Base-by-base conservation (phyloP, 2,888 invertebrate species). In the Meganola albula region DNA sequence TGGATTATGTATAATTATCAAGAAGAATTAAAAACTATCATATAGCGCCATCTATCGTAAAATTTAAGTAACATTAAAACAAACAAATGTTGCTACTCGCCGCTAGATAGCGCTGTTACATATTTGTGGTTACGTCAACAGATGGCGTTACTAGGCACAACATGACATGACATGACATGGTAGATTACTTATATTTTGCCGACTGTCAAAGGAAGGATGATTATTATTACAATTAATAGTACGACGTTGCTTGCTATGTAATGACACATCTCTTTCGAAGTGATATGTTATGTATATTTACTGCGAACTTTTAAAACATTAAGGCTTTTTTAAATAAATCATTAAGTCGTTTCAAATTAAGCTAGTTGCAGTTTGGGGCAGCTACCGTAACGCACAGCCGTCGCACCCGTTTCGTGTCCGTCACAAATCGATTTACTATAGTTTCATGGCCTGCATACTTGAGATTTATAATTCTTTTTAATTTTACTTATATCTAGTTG, bases 361-460 rank as follows among this genome's bases (percentile, higher is more conserved):
- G 4, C 6, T 16, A 5, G 6, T 6, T 5, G 4, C 16, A 5
- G 4, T 16, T 16, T 5, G 16, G 56, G 41, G 48, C 52, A 41
- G 44, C 18, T 28, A 60, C 59, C 72, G 67, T 71, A 67, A 66
- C 63, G 65, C 63, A 43, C 57, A 68, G 65, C 53, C 69, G 64
- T n/a, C 20, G 20, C 20, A n/a, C 20, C 20, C 16, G 16, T 16
- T 6, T 6, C 20, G 8, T 7, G 8, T 53, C 72, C 77, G 66
- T 43, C 64, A 48, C 74, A 53, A 76, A 83, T 82, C 70, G 74
- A 82, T 84, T 80, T 57, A 40, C 43, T 50, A 49, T 55, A 58
- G 60, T 69, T 74, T 75, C 74, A 75, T 67, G 77, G 69, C 59
- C 54, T 67, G 70, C 68, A 69, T 74, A 67, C 63, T 70, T 65